Evolutionary conservation across 2,113 vertebrate species (phyloP), one percentile per base, ranked within the genome.

Genomic region (Centrocercus urophasianus): DNA sequence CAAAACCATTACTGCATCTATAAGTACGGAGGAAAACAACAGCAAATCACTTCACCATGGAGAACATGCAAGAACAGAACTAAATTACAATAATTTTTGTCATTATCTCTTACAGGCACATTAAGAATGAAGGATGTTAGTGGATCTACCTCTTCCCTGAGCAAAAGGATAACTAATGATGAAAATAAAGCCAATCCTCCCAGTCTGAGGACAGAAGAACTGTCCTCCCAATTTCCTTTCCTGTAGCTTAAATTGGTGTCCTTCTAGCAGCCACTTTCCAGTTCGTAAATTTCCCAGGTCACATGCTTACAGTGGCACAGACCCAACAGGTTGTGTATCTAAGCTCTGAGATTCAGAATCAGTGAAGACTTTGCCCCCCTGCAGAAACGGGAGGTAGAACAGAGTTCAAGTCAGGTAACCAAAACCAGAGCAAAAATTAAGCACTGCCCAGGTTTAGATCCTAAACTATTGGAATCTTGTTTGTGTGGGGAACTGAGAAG

Each of bases 1-100:
- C 95, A 89, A 79, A 95, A 86, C 18, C 52, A 88, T 90, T 96
- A 88, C 67, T 18, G 22, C 34, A 80, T 78, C 76, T 75, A n/a
- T 9, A 45, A 86, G 38, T 48, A 70, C 2, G 77, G 32, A 86
- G 28, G 71, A 83, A 77, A 82, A 15, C 11, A 63, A 78, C 90
- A 94, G 24, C 52, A 66, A 90, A 70, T 64, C 48, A 50, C 47
- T 82, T 79, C 64, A 34, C 6, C 59, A 18, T 0, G 5, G 82
- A 12, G 1, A 81, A 66, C 81, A 72, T 57, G 11, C 22, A 1
- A 90, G 50, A 86, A 57, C 15, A 47, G 28, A 73, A 48, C 43
- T 64, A 36, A 54, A 89, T n/a, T 22, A 73, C 15, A 47, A 32
- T 22, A 3, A 60, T 22, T 19, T 18, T 88, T 77, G 50, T 30